Conservation (phyloP, 2,888 invertebrate species). For the Suillia variegata region DNA sequence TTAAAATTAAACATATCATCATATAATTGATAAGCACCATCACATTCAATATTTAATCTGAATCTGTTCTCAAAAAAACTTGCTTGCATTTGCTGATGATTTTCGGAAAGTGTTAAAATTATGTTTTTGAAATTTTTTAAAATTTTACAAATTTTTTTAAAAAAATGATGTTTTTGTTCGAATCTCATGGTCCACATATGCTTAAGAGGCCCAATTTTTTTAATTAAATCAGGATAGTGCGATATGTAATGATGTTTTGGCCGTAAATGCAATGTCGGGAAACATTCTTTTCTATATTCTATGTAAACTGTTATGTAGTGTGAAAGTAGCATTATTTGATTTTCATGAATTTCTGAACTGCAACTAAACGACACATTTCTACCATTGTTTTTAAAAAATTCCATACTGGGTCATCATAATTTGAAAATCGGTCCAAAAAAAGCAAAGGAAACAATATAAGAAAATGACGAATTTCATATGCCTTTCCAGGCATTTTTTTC, state of each 20-base stretch:
- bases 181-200: constrained; percentile 13
- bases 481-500: constrained; percentile 20
- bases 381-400: constrained; percentile 17
- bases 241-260: constrained; percentile 23
- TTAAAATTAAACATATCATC: constrained; percentile 14
- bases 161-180: constrained; percentile 15
- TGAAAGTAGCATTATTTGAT: constrained; percentile 20
- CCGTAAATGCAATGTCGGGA: constrained; percentile 10
- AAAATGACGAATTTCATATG: constrained; percentile 25
- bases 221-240: constrained; percentile 18
- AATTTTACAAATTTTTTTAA: constrained; percentile 10
- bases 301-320: constrained; percentile 24
- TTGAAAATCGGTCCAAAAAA: constrained; percentile 10
- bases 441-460: constrained; percentile 24
- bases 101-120: constrained; percentile 11
- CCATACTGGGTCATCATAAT: constrained; percentile 23
- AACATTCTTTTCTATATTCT: constrained; percentile 6
- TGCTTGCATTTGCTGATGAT: constrained; percentile 11
- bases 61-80: neutral
- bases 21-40: constrained; percentile 3
- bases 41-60: constrained; percentile 9
- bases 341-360: constrained; percentile 18
- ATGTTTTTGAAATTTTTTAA: constrained; percentile 14
- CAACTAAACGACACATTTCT: constrained; percentile 27
- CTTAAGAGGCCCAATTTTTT: constrained; percentile 17